Evolutionary conservation across 2,888 invertebrate genomes (phyloP), one percentile per base, ranked within the genome.

Genomic region (Aphodius granarius): DNA sequence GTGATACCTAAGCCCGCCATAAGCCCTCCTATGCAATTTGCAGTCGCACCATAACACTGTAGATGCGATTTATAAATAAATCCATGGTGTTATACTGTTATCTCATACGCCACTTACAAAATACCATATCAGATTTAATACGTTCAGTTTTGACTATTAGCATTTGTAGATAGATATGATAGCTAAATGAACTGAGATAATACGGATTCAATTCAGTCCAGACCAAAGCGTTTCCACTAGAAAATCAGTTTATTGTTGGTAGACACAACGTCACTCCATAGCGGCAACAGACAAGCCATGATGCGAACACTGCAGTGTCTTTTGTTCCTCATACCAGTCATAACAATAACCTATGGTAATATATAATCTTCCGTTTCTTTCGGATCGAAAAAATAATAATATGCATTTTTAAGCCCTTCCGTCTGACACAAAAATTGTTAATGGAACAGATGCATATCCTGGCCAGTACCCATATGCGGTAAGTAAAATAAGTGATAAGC

Each of bases 381-480:
- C 43, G 68, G 20, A n/a, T 17, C 17, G 17, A 17, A 20, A 66
- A 66, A 19, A n/a, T 66, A 66, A 66, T 15, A 17, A 43, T 43
- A 13, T 43, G 13, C 13, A 43, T 43, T 43, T 43, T 43, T 13
- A 43, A 43, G 43, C 9, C 13, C 6, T 43, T 43, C 43, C 43
- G n/a, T 70, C 43, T 64, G 65, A 63, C 21, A 23, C 43, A 6
- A 77, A 72, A 73, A 73, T 78, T 9, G 78, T 78, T 3, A 77
- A 77, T 23, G 78, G 78, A 6, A 77, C 76, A 22, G 74, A 77
- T 62, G 76, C 75, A 13, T 71, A 17, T 16, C 22, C 43, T 15
- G 78, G 78, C 19, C 68, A 76, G 70, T 75, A 65, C 21, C 77
- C 78, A n/a, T 74, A 76, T 22, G 76, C 72, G 18, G 76, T 76